Percentiles rank a stretch among this genome's conserved stretches.
Conservation (phyloP, 37 sponge, comb jelly and placozoan species). For the Cliona cf. orientalis region DNA sequence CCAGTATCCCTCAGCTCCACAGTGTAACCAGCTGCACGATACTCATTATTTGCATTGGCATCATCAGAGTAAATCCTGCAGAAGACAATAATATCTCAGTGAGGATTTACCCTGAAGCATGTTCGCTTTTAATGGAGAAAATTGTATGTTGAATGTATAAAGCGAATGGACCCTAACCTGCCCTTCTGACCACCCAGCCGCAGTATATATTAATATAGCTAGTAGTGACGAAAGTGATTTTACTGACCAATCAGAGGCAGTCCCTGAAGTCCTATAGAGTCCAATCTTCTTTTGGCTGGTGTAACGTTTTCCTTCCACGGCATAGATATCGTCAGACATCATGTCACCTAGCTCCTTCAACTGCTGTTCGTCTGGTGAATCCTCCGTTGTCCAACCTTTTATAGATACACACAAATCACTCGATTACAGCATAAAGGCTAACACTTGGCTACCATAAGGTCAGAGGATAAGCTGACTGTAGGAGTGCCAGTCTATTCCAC, state of each 20-base stretch:
- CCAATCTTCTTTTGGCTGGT: constrained; percentile 38
- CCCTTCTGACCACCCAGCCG: constrained; percentile 65
- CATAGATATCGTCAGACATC: constrained; percentile 4
- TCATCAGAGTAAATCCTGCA: constrained; percentile 72
- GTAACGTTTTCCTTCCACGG: constrained; percentile 32
- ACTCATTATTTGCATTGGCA: constrained; percentile 34
- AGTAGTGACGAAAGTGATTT: too few species aligned
- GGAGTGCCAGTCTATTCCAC: constrained; percentile 85
- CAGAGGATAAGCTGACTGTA: constrained; percentile 79
- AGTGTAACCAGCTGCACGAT: constrained; percentile 69
- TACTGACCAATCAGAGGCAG: constrained; percentile 76
- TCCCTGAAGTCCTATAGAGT: constrained; percentile 62
- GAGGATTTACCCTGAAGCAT: too few species aligned
- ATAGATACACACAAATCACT: too few species aligned
- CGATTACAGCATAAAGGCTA: not conserved
- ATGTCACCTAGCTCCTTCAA: constrained; percentile 44
- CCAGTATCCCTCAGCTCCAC: constrained; percentile 81
- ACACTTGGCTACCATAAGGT: constrained; percentile 65
- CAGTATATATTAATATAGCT: too few species aligned
- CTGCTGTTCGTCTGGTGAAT: constrained; percentile 61
- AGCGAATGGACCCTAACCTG: too few species aligned
- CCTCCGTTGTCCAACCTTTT: constrained; percentile 58
- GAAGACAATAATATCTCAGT: too few species aligned
- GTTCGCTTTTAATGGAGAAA: too few species aligned
- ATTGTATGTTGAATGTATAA: too few species aligned